Conservation (phyloP, 2,797 vertebrate species). For the Lacerta viridis region DNA sequence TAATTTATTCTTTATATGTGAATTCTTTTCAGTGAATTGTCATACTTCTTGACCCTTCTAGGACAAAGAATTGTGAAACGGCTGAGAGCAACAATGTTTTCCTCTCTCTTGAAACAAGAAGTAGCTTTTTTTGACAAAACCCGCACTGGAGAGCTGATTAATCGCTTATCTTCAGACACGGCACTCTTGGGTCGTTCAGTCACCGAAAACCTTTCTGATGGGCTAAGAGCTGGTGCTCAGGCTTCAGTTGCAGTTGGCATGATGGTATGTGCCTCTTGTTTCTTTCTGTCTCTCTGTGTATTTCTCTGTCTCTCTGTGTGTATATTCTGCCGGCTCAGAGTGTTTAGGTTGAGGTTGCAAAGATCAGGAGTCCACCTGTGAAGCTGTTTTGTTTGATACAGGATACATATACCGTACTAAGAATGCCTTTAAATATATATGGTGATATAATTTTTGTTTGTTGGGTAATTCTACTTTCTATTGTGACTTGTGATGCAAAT, state of each 20-base stretch:
- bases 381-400: not conserved
- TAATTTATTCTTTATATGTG: not conserved
- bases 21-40: conserved; percentile 23
- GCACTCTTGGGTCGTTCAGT: conserved; percentile 89
- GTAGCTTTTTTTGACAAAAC: conserved; percentile 95
- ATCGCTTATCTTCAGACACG: conserved; percentile 94
- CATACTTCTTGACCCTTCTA: conserved; percentile 71
- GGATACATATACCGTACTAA: not conserved
- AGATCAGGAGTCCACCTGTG: not conserved
- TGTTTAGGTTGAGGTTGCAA: not conserved
- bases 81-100: conserved; percentile 89
- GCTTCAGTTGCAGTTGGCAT: conserved; percentile 92
- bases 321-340: not conserved
- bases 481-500: not conserved
- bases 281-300: conserved; percentile 4
- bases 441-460: not conserved
- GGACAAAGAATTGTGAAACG: conserved; percentile 93
- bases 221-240: conserved; percentile 92
- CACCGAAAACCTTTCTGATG: conserved; percentile 97
- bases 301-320: not conserved
- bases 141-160: conserved; percentile 95
- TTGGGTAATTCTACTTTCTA: not conserved
- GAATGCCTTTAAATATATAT: conserved; percentile 14
- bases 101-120: conserved; percentile 94
- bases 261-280: conserved; percentile 86